Conservation (phyloP, 2,888 invertebrate genomes). For the Temnothorax ravouxi region DNA sequence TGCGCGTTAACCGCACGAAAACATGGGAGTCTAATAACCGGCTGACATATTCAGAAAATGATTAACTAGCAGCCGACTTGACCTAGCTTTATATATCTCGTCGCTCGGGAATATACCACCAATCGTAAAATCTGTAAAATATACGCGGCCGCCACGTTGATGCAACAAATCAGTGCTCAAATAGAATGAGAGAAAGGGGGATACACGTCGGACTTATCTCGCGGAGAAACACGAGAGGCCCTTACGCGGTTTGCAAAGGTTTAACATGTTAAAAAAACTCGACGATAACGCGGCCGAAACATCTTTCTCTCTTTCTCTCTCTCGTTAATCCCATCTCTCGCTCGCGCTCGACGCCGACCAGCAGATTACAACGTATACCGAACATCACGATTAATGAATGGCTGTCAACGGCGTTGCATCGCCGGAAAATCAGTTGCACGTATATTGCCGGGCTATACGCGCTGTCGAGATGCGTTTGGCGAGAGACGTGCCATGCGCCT, state of each 20-base stretch:
- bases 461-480: slow-evolving; percentile 47
- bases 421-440: slow-evolving; percentile 51
- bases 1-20: not conserved
- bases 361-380: slow-evolving; percentile 39
- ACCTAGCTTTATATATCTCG: slow-evolving; percentile 13
- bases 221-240: slow-evolving; percentile 7
- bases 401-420: slow-evolving; percentile 48
- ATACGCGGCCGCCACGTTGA: slow-evolving; percentile 6
- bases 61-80: slow-evolving; percentile 23
- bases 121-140: slow-evolving; percentile 28
- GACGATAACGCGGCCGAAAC: slow-evolving; percentile 40
- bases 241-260: slow-evolving; percentile 14
- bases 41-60: slow-evolving; percentile 28
- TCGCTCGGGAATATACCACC: not conserved
- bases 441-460: slow-evolving; percentile 8
- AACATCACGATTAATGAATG: slow-evolving; percentile 53
- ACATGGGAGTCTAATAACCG: slow-evolving; percentile 1
- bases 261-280: slow-evolving; percentile 35
- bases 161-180: slow-evolving; percentile 33
- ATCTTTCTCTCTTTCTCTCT: not conserved
- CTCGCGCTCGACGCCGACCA: slow-evolving; percentile 15
- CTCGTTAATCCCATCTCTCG: slow-evolving; percentile 25
- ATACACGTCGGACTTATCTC: slow-evolving; percentile 20
- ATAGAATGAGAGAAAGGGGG: not conserved
- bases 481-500: slow-evolving; percentile 15